Conservation (phyloP, 2,888 invertebrate genomes). For the Dryomyza anilis region DNA sequence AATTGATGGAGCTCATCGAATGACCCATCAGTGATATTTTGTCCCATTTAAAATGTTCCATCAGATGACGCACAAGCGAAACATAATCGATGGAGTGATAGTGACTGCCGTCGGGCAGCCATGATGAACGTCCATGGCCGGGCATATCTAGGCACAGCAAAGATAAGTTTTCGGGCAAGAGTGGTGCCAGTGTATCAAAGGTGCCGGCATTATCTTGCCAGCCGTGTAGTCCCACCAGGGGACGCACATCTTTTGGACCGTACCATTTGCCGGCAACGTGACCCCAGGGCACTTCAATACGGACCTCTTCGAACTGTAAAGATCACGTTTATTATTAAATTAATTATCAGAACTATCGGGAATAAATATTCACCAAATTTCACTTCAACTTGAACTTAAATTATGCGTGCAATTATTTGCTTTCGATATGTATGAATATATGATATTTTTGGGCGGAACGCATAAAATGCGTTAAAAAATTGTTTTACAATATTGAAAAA, state of each 20-base stretch:
- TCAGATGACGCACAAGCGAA: constrained; percentile 64
- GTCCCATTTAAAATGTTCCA: constrained; percentile 71
- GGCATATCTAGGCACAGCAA: constrained; percentile 71
- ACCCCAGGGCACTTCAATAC: constrained; percentile 73
- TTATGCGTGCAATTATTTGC: too few relatives aligned
- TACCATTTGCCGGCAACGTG: constrained; percentile 74
- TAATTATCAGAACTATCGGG: background rate
- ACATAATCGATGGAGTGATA: constrained; percentile 62
- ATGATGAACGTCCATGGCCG: constrained; percentile 74
- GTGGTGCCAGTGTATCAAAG: constrained; percentile 73
- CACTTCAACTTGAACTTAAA: too few relatives aligned
- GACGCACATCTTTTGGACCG: constrained; percentile 69
- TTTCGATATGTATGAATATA: too few relatives aligned
- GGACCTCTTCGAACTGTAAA: constrained; percentile 66
- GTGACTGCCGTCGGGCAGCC: constrained; percentile 67
- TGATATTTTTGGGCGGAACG: too few relatives aligned
- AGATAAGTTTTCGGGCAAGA: constrained; percentile 63
- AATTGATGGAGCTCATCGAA: constrained; percentile 70
- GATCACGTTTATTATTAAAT: background rate
- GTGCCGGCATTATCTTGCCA: constrained; percentile 64
- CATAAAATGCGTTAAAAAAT: too few relatives aligned
- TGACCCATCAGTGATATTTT: constrained; percentile 72
- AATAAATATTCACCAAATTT: background rate
- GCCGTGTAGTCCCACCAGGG: constrained; percentile 76
- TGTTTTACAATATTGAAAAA: too few relatives aligned